These are phyloP conservation scores for Dryocosmus kuriphilus DNA, from an alignment of 2,888 invertebrate species.

Conservation along the genomic window DNA sequence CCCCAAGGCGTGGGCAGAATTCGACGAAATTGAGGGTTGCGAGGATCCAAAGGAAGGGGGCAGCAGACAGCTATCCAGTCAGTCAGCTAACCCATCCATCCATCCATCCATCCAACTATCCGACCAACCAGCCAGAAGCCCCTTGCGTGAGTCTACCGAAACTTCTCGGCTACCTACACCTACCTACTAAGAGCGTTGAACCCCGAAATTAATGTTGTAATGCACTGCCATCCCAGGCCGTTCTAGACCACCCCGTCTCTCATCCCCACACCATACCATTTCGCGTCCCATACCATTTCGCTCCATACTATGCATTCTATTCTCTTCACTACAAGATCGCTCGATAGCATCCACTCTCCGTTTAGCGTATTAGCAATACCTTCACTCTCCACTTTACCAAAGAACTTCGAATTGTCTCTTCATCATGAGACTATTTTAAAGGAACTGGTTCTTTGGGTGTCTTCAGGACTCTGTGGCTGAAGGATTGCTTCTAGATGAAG, in stretches of 20 bases:
- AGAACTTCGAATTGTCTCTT: conserved; percentile 8
- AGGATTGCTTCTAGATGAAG: background rate
- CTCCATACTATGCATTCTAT: conserved; percentile 55
- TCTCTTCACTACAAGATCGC: conserved; percentile 44
- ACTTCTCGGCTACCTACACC: conserved; percentile 51
- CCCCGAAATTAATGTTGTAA: conserved; percentile 67
- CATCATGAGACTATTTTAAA: background rate
- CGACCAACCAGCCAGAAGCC: conserved; percentile 47
- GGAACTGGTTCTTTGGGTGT: background rate
- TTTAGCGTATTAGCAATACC: background rate
- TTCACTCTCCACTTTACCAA: background rate
- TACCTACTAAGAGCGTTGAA: conserved; percentile 64
- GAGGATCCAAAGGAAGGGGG: conserved; percentile 40
- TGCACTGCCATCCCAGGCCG: conserved; percentile 54
- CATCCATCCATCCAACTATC: conserved; percentile 49
- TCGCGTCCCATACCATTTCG: conserved; percentile 48
- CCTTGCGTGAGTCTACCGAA: conserved; percentile 47
- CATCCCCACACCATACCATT: conserved; percentile 46
- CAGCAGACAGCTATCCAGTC: conserved; percentile 52
- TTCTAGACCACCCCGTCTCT: conserved; percentile 31
- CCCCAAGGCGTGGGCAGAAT: conserved; percentile 40
- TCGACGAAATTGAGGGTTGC: conserved; percentile 41
- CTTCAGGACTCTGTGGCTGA: background rate
- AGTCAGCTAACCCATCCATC: conserved; percentile 50
- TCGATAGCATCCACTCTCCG: conserved; percentile 36